phyloP scores from a whole-genome alignment of 2,888 invertebrate genomes.

The Pyrgus malvae region DNA sequence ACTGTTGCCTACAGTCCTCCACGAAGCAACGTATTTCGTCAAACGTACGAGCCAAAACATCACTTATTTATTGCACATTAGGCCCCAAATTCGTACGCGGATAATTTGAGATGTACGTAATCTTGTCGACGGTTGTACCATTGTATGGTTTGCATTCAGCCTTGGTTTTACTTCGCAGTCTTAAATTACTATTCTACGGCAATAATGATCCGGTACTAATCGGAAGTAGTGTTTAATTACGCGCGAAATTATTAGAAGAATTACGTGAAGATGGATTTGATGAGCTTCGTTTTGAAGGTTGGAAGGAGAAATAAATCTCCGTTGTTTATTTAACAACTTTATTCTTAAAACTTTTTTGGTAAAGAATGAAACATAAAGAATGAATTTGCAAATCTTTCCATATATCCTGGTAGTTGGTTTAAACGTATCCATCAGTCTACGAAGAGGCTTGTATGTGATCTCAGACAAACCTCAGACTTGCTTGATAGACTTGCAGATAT shows the following conservation, averaged over 20 bases:
- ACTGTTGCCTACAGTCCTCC: conserved; percentile 24
- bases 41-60: conserved; percentile 14
- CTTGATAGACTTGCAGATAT: too few species aligned
- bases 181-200: conserved; percentile 29
- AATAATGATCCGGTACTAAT: conserved; percentile 17
- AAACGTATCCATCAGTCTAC: too few species aligned
- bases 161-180: conserved; percentile 26
- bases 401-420: too few species aligned
- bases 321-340: too few species aligned
- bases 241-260: neutral
- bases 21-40: neutral
- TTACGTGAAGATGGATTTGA: neutral
- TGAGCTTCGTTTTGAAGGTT: neutral
- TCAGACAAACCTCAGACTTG: too few species aligned
- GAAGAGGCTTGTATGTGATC: too few species aligned
- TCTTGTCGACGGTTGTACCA: conserved; percentile 4
- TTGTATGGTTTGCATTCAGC: conserved; percentile 4
- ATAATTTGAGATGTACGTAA: neutral
- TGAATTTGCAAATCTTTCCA: too few species aligned
- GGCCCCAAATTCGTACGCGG: neutral
- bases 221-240: conserved; percentile 12
- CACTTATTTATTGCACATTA: conserved; percentile 2
- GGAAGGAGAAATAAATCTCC: too few species aligned
- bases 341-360: too few species aligned
- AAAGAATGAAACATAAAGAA: too few species aligned